Conservation (phyloP, 2,888 invertebrate species). For the Ornithoptera alexandrae region DNA sequence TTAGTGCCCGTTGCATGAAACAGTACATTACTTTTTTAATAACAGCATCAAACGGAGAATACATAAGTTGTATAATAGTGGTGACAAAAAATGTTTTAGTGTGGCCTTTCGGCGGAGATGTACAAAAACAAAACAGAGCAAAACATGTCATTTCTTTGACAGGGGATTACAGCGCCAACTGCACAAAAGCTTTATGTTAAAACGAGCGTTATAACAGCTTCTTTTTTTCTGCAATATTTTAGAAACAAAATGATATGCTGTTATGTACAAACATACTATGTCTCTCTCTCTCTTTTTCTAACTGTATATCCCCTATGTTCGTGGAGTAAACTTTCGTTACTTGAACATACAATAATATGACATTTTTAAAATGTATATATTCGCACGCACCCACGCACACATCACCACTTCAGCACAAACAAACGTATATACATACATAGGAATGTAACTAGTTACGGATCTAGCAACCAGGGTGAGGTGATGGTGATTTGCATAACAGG, state of each 20-base stretch:
- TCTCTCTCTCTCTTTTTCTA: neutral
- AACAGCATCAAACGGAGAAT: neutral
- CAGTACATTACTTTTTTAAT: neutral
- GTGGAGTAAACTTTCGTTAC: no score
- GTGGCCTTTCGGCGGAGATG: slow-evolving; percentile 7
- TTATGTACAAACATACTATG: neutral
- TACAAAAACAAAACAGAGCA: slow-evolving; percentile 27
- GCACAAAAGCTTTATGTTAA: slow-evolving; percentile 25
- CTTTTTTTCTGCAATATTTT: slow-evolving; percentile 13
- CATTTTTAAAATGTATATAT: no score
- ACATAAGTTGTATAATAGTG: slow-evolving; percentile 10
- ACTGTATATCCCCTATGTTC: neutral
- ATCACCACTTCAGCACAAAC: no score
- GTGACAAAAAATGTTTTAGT: slow-evolving; percentile 24
- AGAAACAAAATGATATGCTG: neutral
- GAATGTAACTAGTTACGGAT: no score
- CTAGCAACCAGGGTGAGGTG: no score
- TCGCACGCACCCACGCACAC: no score
- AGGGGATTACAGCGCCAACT: slow-evolving; percentile 23
- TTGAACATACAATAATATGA: no score
- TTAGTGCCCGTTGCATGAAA: neutral
- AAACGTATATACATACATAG: no score
- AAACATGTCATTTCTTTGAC: slow-evolving; percentile 29
- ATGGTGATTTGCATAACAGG: no score
- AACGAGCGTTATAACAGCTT: slow-evolving; percentile 18